These are phyloP conservation scores for Suricata suricatta DNA, from an alignment of 2,113 vertebrate genomes.

Conservation along the genomic window DNA sequence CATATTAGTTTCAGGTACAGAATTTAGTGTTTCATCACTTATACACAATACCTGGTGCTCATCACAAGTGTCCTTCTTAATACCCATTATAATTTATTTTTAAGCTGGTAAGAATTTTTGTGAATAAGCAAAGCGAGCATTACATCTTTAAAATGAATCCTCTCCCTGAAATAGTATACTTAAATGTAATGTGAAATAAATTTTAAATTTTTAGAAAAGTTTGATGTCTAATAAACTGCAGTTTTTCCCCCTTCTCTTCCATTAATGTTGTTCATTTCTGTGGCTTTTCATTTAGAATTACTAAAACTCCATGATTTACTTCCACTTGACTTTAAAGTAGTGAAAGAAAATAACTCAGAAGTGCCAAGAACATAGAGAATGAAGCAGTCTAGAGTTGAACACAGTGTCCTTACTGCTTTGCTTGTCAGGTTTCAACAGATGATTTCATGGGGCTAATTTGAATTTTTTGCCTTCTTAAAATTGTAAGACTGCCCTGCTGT, in stretches of 20 bases:
- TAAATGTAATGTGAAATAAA: not conserved
- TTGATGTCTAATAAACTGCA: conserved; percentile 30
- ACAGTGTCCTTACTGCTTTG: not conserved
- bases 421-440: conserved; percentile 13
- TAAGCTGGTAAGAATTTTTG: conserved; percentile 6
- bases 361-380: not conserved
- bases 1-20: not conserved
- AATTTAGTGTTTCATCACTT: not conserved
- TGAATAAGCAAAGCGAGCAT: not conserved
- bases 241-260: not conserved
- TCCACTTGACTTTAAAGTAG: conserved; percentile 33
- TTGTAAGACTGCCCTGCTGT: not conserved
- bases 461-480: conserved; percentile 58
- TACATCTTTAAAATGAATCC: not conserved
- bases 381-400: not conserved
- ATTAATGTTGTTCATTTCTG: not conserved
- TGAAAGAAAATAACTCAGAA: conserved; percentile 28
- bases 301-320: not conserved
- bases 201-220: not conserved
- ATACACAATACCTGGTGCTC: not conserved
- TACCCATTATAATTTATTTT: not conserved
- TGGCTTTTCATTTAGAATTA: conserved; percentile 32
- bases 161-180: not conserved
- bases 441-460: conserved; percentile 41
- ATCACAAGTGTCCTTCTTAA: not conserved